A percentile compares a stretch with the other conserved stretches of the same genome.
phyloP scores from a whole-genome alignment of 2,113 vertebrate species.

The Chiloscyllium plagiosum region DNA sequence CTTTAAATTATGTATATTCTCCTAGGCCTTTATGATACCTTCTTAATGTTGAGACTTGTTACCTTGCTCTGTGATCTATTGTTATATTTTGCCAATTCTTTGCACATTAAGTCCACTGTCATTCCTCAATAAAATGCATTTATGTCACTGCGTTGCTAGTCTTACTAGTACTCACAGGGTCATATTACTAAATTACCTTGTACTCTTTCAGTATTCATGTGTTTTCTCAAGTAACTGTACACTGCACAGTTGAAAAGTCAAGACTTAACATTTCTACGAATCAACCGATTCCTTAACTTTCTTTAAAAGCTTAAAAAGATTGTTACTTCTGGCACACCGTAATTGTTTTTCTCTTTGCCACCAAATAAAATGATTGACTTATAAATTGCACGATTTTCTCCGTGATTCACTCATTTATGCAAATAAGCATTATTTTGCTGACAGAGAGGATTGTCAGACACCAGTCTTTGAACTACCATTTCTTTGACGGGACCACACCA shows the following conservation, averaged over 20 bases:
- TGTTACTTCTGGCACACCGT: not conserved
- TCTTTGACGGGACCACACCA: not conserved
- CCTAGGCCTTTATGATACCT: not conserved
- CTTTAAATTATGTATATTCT: not conserved
- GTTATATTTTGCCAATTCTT: not conserved
- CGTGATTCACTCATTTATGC: not conserved
- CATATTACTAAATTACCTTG: not conserved
- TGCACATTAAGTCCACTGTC: not conserved
- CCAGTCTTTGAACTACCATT: not conserved
- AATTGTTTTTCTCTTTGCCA: not conserved
- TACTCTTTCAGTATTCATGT: not conserved
- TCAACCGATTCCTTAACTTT: not conserved
- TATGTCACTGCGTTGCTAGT: not conserved
- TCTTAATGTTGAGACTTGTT: not conserved
- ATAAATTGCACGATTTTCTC: not conserved
- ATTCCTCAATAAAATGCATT: not conserved
- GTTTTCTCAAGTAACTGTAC: not conserved
- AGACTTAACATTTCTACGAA: not conserved
- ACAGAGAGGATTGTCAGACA: not conserved
- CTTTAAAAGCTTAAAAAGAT: not conserved
- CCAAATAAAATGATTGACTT: not conserved
- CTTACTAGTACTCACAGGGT: not conserved
- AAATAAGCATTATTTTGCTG: not conserved
- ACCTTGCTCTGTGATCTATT: not conserved
- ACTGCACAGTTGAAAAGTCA: not conserved